Conservation (phyloP, 2,888 invertebrate genomes). For the Dynastes tityus region DNA sequence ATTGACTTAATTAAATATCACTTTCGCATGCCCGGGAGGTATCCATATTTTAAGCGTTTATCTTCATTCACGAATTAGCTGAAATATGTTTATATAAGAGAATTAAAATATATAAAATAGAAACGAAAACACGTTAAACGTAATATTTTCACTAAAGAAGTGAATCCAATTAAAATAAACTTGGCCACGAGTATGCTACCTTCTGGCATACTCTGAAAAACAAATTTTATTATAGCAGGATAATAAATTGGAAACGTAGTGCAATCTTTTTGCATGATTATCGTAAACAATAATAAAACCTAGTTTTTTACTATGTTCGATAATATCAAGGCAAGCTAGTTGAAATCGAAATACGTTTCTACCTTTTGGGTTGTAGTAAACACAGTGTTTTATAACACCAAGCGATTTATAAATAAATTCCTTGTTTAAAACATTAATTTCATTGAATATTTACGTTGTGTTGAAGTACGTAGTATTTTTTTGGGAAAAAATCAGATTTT, state of each 20-base stretch:
- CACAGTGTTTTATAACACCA: neutral
- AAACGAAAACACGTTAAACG: constrained; percentile 5
- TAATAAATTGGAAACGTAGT: neutral
- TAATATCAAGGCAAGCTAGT: neutral
- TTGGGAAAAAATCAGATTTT: too few relatives aligned
- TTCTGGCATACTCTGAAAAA: constrained; percentile 12
- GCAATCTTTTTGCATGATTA: neutral
- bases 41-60: neutral
- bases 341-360: neutral
- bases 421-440: too few relatives aligned
- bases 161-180: constrained; percentile 13
- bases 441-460: too few relatives aligned
- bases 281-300: neutral
- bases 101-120: neutral
- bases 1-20: constrained; percentile 1
- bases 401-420: too few relatives aligned
- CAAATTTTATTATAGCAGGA: neutral
- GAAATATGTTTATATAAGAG: neutral
- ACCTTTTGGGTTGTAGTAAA: neutral
- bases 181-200: constrained; percentile 10
- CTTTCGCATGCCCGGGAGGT: neutral
- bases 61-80: neutral
- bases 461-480: too few relatives aligned
- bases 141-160: constrained; percentile 18
- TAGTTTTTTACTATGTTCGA: neutral